Conservation (phyloP, 2,888 invertebrate genomes). For the Trachelus troglodyta region DNA sequence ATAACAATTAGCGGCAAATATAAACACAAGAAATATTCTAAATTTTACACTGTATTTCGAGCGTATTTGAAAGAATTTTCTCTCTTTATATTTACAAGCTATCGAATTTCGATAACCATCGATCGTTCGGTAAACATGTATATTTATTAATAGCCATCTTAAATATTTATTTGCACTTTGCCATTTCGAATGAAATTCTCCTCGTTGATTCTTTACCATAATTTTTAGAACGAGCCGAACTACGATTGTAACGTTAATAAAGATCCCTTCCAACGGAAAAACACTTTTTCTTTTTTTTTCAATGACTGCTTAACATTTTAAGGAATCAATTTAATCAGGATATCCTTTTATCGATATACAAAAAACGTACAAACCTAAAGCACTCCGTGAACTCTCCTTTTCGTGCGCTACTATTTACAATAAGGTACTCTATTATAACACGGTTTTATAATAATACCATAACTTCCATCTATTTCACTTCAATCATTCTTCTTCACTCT, state of each 20-base stretch:
- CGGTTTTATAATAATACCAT: neutral
- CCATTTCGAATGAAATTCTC: conserved; percentile 1
- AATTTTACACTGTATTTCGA: conserved; percentile 29
- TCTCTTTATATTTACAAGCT: neutral
- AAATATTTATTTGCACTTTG: conserved; percentile 25
- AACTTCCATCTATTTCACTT: conserved; percentile 12
- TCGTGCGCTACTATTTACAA: conserved; percentile 39
- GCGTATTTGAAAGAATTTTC: conserved; percentile 17
- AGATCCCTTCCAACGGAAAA: neutral
- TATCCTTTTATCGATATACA: conserved; percentile 39
- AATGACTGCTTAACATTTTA: neutral
- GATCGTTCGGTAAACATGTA: neutral
- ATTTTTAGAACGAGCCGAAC: neutral
- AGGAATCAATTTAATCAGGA: conserved; percentile 6
- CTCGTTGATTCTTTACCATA: neutral
- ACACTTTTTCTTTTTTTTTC: neutral
- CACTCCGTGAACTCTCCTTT: conserved; percentile 28
- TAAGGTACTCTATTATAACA: conserved; percentile 22
- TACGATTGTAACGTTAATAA: neutral
- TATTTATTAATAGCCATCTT: conserved; percentile 26
- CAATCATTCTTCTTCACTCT: conserved; percentile 17
- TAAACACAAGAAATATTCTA: conserved; percentile 14
- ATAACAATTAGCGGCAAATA: neutral
- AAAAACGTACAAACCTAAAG: conserved; percentile 50
- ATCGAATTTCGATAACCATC: neutral